phyloP scores from a whole-genome alignment of 2,888 invertebrate species.

The Hemicrepidius hirtus region DNA sequence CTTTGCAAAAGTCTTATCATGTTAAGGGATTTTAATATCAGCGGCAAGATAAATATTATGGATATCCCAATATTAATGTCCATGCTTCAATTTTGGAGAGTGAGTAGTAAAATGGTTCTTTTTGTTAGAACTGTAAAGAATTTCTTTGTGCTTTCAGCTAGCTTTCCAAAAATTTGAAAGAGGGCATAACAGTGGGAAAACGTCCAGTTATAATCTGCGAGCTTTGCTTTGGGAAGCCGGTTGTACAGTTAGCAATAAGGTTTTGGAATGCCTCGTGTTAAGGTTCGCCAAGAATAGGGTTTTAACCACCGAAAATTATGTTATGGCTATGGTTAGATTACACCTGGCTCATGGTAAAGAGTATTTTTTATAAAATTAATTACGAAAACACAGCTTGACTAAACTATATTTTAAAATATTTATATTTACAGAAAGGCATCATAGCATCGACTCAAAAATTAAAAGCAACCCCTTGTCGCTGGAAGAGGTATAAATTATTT shows the following conservation, averaged over 20 bases:
- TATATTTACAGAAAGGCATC: constrained; percentile 78
- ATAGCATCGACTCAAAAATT: constrained; percentile 81
- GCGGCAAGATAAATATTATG: constrained; percentile 77
- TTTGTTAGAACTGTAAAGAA: background rate
- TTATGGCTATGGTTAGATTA: constrained; percentile 79
- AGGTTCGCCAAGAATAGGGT: constrained; percentile 78
- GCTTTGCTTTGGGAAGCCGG: constrained; percentile 82
- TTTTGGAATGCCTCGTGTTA: constrained; percentile 81
- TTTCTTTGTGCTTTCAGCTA: constrained; percentile 68
- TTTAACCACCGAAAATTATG: constrained; percentile 77
- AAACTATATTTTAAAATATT: constrained; percentile 43
- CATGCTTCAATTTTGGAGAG: constrained; percentile 80
- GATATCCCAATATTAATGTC: constrained; percentile 79
- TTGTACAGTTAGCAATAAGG: constrained; percentile 83
- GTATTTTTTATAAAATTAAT: too few species aligned
- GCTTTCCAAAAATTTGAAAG: constrained; percentile 78
- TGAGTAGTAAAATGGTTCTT: constrained; percentile 62
- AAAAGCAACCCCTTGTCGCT: constrained; percentile 82
- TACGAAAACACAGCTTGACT: too few species aligned
- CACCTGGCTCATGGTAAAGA: constrained; percentile 79
- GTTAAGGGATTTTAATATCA: constrained; percentile 79
- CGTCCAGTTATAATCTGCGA: constrained; percentile 79
- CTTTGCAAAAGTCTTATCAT: constrained; percentile 81
- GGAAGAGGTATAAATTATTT: constrained; percentile 75
- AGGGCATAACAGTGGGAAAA: constrained; percentile 74